These are phyloP conservation scores for Rhegmatorhina hoffmannsi DNA, from an alignment of 2,113 vertebrate genomes.

Conservation along the genomic window DNA sequence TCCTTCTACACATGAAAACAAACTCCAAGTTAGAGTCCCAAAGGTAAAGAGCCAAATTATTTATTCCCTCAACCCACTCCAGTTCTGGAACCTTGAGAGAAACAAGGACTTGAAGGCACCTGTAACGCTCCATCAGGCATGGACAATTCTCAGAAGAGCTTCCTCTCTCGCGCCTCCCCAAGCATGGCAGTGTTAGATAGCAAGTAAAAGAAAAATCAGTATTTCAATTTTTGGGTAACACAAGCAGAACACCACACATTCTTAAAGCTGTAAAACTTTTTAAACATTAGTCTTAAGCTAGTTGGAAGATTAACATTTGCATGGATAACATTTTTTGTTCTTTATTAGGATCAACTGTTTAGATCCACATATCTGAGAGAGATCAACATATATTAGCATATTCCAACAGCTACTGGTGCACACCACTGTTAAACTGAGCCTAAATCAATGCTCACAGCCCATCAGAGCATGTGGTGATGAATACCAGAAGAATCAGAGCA, in stretches of 20 bases:
- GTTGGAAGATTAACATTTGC: neutral
- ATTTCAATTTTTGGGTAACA: neutral
- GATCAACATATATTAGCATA: neutral
- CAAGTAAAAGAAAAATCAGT: neutral
- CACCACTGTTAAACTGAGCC: neutral
- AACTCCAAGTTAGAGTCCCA: neutral
- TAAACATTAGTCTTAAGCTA: neutral
- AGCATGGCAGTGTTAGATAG: neutral
- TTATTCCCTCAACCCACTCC: neutral
- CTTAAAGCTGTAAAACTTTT: neutral
- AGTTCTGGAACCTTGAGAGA: neutral
- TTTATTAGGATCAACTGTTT: slow-evolving; percentile 29
- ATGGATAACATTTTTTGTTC: neutral
- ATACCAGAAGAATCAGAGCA: neutral
- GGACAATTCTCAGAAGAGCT: neutral
- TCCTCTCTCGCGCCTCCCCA: neutral
- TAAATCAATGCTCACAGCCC: neutral
- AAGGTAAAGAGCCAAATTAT: neutral
- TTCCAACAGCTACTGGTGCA: neutral
- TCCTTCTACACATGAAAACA: slow-evolving; percentile 6
- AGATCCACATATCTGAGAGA: neutral
- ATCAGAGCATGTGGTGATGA: neutral
- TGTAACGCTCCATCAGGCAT: neutral
- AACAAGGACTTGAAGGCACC: neutral
- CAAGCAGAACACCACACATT: neutral